phyloP scores from a whole-genome alignment of 2,888 invertebrate species.

The Ecdyonurus torrentis region DNA sequence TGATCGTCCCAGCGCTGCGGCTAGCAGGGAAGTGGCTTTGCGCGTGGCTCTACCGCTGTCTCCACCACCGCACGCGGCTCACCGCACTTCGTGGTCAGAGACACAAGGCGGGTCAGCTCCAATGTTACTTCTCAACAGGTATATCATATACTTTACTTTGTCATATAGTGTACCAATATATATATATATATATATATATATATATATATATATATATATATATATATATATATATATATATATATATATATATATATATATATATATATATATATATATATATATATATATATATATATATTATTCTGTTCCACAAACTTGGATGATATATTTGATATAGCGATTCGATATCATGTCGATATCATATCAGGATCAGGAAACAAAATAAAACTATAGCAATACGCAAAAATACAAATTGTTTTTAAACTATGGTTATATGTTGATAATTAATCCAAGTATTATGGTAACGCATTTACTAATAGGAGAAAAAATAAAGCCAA shows the following conservation, averaged over 20 bases:
- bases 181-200: constrained; percentile 3
- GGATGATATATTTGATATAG: no score
- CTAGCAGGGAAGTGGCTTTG: background rate
- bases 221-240: constrained; percentile 5
- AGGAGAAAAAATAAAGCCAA: no score
- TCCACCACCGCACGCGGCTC: background rate
- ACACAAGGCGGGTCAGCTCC: background rate
- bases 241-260: constrained; percentile 2
- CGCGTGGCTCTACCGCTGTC: background rate
- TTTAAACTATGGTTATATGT: no score
- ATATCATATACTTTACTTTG: background rate
- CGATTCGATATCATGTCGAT: no score
- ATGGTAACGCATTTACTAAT: no score
- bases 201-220: constrained; percentile 1
- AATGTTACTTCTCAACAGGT: background rate
- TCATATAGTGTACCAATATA: background rate
- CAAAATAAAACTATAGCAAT: no score
- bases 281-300: constrained; percentile 5
- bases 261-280: constrained; percentile 3
- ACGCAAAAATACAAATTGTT: no score
- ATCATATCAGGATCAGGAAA: no score
- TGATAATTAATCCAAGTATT: no score
- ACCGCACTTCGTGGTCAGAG: background rate
- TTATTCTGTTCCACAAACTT: no score
- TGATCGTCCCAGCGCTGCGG: background rate